A percentile compares a stretch with the other conserved stretches of the same genome.
Conservation (phyloP, 92 coral and sea anemone genomes). For the Galaxea fascicularis region DNA sequence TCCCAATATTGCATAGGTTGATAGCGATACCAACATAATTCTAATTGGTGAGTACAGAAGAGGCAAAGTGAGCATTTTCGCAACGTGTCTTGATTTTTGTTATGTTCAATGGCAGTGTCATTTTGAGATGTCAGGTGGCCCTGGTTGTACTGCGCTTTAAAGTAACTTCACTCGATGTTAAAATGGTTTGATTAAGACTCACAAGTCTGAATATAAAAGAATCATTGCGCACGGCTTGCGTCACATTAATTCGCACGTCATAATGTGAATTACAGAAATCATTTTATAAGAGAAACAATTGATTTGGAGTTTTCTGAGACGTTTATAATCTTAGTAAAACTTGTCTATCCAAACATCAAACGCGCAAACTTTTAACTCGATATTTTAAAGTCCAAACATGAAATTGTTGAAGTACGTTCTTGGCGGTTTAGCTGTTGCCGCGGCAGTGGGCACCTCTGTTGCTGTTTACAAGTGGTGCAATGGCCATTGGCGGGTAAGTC, state of each 20-base stretch:
- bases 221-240: too few relatives aligned
- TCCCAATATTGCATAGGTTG: too few relatives aligned
- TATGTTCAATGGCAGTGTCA: too few relatives aligned
- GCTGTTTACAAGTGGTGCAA: slow-evolving; percentile 38
- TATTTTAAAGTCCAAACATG: slow-evolving; percentile 1
- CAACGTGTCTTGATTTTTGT: too few relatives aligned
- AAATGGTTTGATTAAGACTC: too few relatives aligned
- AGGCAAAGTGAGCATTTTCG: too few relatives aligned
- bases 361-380: not conserved
- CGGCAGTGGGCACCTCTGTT: not conserved
- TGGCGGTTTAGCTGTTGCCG: slow-evolving; percentile 13
- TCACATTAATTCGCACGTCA: not conserved
- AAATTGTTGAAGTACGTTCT: slow-evolving; percentile 13
- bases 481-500: not conserved
- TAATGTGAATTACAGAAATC: not conserved
- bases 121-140: too few relatives aligned
- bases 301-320: not conserved
- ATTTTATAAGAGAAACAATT: not conserved
- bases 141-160: too few relatives aligned
- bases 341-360: not conserved
- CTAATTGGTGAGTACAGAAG: too few relatives aligned
- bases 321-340: not conserved
- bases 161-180: too few relatives aligned
- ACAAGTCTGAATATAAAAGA: too few relatives aligned
- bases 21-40: too few relatives aligned